A percentile compares a stretch with the other conserved stretches of the same genome.
Evolutionary conservation across 2,888 invertebrate species (phyloP).

Genomic region (Drosophila kambysellisi): DNA sequence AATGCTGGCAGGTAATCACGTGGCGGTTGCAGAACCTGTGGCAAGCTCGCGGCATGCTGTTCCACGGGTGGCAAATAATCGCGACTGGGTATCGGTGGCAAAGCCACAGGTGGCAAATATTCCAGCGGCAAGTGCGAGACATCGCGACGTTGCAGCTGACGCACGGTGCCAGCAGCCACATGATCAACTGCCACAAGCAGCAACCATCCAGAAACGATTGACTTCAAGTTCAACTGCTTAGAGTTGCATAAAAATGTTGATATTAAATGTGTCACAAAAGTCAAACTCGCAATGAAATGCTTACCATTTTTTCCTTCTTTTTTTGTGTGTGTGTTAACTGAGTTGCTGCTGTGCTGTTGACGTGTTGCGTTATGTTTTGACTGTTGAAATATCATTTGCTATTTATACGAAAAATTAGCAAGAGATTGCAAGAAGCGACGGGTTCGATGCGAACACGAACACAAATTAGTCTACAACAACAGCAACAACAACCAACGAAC

Average conservation of each 20-base stretch:
- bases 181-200: constrained; percentile 12
- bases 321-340: not conserved
- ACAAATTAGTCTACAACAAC: constrained; percentile 7
- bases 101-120: constrained; percentile 73
- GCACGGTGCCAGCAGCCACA: constrained; percentile 40
- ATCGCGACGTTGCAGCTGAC: constrained; percentile 69
- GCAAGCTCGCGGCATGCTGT: constrained; percentile 63
- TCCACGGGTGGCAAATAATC: constrained; percentile 80
- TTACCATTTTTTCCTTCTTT: constrained; percentile 51
- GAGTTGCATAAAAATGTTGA: not conserved
- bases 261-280: not conserved
- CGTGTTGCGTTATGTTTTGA: constrained; percentile 62
- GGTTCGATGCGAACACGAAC: constrained; percentile 51
- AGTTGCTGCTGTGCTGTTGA: constrained; percentile 21
- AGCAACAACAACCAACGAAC: constrained; percentile 36
- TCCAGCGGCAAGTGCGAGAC: constrained; percentile 77
- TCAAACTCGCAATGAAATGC: not conserved
- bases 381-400: constrained; percentile 70
- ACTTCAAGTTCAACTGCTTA: constrained; percentile 6
- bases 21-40: constrained; percentile 62
- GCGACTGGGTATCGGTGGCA: constrained; percentile 75
- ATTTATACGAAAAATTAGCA: constrained; percentile 82
- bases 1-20: constrained; percentile 66
- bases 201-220: constrained; percentile 3
- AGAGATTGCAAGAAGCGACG: constrained; percentile 44